These are phyloP conservation scores for Caenorhabditis sp. DNA, from an alignment of 2,888 invertebrate genomes.

Conservation along the genomic window DNA sequence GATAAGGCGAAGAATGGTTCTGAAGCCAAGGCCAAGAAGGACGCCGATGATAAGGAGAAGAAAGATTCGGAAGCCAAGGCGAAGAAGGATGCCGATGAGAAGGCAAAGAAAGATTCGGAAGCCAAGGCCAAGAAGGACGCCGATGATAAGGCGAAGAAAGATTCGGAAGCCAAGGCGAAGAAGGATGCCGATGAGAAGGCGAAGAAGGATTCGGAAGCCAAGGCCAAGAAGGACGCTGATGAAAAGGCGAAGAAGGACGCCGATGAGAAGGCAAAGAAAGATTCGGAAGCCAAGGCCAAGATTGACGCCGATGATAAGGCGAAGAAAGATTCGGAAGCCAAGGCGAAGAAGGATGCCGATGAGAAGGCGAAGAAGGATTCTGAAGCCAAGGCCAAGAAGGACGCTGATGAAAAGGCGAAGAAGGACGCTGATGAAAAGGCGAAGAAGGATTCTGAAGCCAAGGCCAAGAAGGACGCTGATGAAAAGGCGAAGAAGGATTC, in stretches of 20 bases:
- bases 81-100: constrained; percentile 17
- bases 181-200: constrained; percentile 16
- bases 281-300: constrained; percentile 16
- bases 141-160: constrained; percentile 17
- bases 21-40: background rate
- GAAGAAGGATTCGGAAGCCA: constrained; percentile 9
- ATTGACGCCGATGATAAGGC: constrained; percentile 16
- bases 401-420: constrained; percentile 9
- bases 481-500: constrained; percentile 20
- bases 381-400: constrained; percentile 19
- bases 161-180: constrained; percentile 11
- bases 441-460: constrained; percentile 4
- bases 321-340: constrained; percentile 23
- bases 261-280: constrained; percentile 23
- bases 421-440: too few relatives aligned
- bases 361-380: constrained; percentile 27
- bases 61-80: background rate
- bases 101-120: constrained; percentile 9
- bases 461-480: constrained; percentile 9
- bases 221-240: constrained; percentile 17
- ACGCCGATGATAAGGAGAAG: constrained; percentile 10
- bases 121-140: constrained; percentile 22
- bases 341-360: constrained; percentile 19
- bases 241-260: constrained; percentile 25
- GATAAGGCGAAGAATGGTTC: constrained; percentile 3